Base-by-base conservation (phyloP, 2,888 invertebrate genomes). In the Caenorhabditis sp. region DNA sequence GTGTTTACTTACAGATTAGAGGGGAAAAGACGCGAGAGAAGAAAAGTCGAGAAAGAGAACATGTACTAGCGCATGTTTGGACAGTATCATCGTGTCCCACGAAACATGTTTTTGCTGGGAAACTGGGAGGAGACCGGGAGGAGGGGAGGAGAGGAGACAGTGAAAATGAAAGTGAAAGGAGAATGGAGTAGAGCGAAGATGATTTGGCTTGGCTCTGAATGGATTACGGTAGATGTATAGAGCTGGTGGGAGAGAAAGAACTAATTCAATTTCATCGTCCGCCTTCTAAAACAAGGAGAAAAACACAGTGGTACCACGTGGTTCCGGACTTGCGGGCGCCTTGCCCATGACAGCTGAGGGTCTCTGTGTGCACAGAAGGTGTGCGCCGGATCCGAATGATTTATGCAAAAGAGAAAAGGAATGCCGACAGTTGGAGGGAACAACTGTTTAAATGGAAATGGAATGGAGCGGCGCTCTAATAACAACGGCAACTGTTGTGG, bases 61-160 rank as follows among this genome's bases (percentile, higher is more conserved):
- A 32, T 20, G 3, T 20, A 35, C 18, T 50, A 22, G n/a, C 50
- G 6, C 50, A 22, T 53, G 53, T 53, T 53, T 53, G 53, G 26
- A 53, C 26, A 53, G 53, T 53, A 53, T 53, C 53, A 53, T 40
- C 40, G 40, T 40, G 40, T 40, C 40, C 40, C 40, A 40, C 40
- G 40, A 40, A 40, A 40, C 40, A 62, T 47, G 47, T 47, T 62
- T 47, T 18, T 47, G n/a, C n/a, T 32, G 32, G 32, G 32, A n/a
- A n/a, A n/a, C n/a, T n/a, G n/a, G n/a, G n/a, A n/a, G n/a, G n/a
- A n/a, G n/a, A n/a, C n/a, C 9, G 44, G 62, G 58, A 58, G 32
- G 20, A 9, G 26, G 9, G 22, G 9, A 22, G 28, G 20, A 32
- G 22, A 67, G n/a, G 44, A 67, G 67, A n/a, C 24, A 55, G 20